Base-by-base conservation (phyloP, 2,888 invertebrate genomes). In the Hydropsyche betteni region DNA sequence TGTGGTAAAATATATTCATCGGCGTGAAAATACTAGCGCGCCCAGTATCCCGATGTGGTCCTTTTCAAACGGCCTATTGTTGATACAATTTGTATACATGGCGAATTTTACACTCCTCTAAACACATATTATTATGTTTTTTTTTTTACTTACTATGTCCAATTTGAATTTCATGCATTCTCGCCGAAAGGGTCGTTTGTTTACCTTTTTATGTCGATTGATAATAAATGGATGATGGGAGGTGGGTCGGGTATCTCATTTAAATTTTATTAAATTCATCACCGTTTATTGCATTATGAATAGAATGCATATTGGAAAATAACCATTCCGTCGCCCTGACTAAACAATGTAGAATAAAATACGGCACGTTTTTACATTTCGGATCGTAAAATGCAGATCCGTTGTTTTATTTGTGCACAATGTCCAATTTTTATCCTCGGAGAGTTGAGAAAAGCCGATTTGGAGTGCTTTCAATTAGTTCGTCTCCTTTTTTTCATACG, bases 11-110 rank as follows among this genome's bases (percentile, higher is more conserved):
- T 16, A 58, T 58, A 58, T 58, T 58, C 58, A 58, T 58, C 24
- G 58, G 16, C 58, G 58, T 58, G 58, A 58, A 58, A 58, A 58
- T 58, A 4, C 14, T 24, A 58, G 24, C 24, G 24, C 14, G 2
- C 58, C 14, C 16, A 14, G 53, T 53, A 7, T n/a, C n/a, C 53
- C 12, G 8, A 16, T 24, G 24, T 58, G 58, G 58, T 58, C 58
- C 58, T 58, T 58, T 58, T 58, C 58, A 58, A 51, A 51, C 0
- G 7, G 50, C 24, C 69, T 44, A 50, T 69, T 69, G 69, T 69
- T n/a, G 51, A 24, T n/a, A 51, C 44, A 69, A 69, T 69, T 69
- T 69, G 69, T 69, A 69, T 69, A 69, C 50, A 69, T 50, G 44
- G 44, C 69, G 44, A 50, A 50, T 69, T 69, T 69, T 51, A 69